Evolutionary conservation across 2,797 vertebrate species (phyloP), one percentile per base, ranked within the genome.

Genomic region (Furcifer pardalis): DNA sequence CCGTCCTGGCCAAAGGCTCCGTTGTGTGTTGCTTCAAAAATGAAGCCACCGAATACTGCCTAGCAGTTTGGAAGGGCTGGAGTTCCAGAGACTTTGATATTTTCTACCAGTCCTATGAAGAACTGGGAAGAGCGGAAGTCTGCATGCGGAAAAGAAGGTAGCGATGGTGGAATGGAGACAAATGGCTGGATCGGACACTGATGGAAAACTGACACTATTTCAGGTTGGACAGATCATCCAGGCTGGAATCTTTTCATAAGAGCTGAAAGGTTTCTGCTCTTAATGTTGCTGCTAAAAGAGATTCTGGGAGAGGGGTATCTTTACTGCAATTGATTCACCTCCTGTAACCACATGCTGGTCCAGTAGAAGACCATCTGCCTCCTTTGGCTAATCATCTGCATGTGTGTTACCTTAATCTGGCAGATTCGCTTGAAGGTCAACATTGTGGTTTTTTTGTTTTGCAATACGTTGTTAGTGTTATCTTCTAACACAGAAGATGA

Each of bases 11-110:
- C 13, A 97, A 96, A 94, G 97, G 99, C 95, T 97, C 96, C 0
- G 97, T 99, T 69, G 98, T 98, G 81, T 99, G 98, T 68, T 97
- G 97, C 95, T 98, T 98, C 85, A 94, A 91, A 79, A 97, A 96
- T 0, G 96, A 97, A 89, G 95, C 94, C 93, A 94, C 1, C 35
- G 97, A 97, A 92, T 97, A 97, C 97, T 96, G 97, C 95, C 96
- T 99, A 93, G 97, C 97, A 88, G 97, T 98, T 94, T 99, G 98
- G 98, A 96, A 97, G 91, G 97, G 96, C 95, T 99, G 98, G 98
- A 97, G 97, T 35, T 80, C 94, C 93, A 91, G 86, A 15, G 97
- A 98, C 90, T 98, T 99, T 86, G 97, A 98, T 82, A 77, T 97
- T 92, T 99, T 99, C 97, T 98, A 98, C 97, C 97, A 96, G 93